A percentile compares a stretch with the other conserved stretches of the same genome.
These are phyloP conservation scores for Alfaro cultratus DNA, from an alignment of 2,797 vertebrate genomes.

Conservation along the genomic window DNA sequence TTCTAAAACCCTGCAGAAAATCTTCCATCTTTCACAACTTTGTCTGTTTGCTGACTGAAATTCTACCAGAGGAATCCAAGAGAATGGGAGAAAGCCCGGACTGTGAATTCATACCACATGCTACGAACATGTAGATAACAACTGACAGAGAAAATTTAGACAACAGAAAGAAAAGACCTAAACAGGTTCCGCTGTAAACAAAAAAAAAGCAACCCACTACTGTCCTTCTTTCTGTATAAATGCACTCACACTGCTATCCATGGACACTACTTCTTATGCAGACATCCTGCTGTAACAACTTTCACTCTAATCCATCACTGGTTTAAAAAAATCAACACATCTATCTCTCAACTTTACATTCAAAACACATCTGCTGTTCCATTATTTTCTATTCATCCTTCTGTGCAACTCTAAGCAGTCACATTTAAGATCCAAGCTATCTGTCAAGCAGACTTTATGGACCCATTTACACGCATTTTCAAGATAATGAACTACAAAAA, in stretches of 20 bases:
- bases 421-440: slow-evolving; percentile 7
- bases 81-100: no score
- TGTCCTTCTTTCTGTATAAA: not conserved
- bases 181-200: not conserved
- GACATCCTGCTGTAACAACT: slow-evolving; percentile 29
- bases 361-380: not conserved
- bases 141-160: not conserved
- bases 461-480: not conserved
- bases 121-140: not conserved
- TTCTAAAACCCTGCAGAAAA: no score
- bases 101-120: not conserved
- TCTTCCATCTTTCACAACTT: no score
- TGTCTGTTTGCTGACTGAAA: no score
- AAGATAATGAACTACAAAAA: slow-evolving; percentile 51
- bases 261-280: not conserved
- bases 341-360: not conserved
- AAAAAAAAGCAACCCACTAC: not conserved
- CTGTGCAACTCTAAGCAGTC: slow-evolving; percentile 11
- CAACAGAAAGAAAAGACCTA: not conserved
- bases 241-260: not conserved
- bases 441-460: slow-evolving; percentile 11
- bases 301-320: slow-evolving; percentile 30
- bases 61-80: no score
- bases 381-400: not conserved
- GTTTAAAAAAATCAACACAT: not conserved